Evolutionary conservation across 2,888 invertebrate species (phyloP), one percentile per base, ranked within the genome.

Genomic region (Diabrotica balteata): DNA sequence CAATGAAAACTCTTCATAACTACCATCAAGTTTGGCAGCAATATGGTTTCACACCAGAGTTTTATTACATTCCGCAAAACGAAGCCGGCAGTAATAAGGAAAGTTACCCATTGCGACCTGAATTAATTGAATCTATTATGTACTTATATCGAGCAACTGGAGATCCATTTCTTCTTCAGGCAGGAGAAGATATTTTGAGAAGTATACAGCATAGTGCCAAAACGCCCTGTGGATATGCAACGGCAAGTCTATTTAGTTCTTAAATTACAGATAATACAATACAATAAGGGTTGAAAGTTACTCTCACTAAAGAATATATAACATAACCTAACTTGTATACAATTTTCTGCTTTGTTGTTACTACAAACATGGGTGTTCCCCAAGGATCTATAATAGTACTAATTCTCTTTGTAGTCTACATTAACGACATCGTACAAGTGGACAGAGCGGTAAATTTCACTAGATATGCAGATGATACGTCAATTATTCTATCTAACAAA

Each of bases 1-100:
- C 96, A 0, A 92, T 97, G 90, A 93, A 94, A 76, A 95, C 97
- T 5, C 87, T 99, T 71, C 93, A 95, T 79, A 97, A 97, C 84
- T 99, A 99, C 84, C 96, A 97, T 81, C 93, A 94, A 78, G 95
- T 99, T 0, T 97, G 97, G 95, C 92, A 93, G 68, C 97, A 98
- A 82, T 98, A 96, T 84, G 99, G 99, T 0, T 97, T 98, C 80
- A 93, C 96, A 0, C 99, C 99, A 0, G 99, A 99, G 82, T 97
- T 98, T 80, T 99, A 97, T 84, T 97, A 97, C 82, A 94, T 99
- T 75, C 93, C 95, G 0, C 91, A 93, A 59, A 92, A 91, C 0
- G 94, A 95, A 80, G 95, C 94, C 0, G 92, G 94, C 0, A 85
- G 88, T 0, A 92, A 95, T 71, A 87, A 97, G 11, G 92, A 93